Evolutionary conservation across 2,113 vertebrate species (phyloP), one percentile per base, ranked within the genome.

Genomic region (Terrapene triunguis): DNA sequence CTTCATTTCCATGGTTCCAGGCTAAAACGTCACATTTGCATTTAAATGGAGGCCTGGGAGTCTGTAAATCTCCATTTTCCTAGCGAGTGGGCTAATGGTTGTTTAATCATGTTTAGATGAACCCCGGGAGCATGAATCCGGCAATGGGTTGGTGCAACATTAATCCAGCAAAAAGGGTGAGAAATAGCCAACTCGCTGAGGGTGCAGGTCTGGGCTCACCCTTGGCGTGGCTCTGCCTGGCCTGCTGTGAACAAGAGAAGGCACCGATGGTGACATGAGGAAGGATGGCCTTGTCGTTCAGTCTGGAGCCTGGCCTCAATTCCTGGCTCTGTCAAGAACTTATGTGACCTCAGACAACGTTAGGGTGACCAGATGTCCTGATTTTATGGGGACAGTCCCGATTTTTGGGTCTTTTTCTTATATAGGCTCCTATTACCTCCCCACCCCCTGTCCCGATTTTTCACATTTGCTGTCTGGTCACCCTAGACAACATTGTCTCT

Each of bases 21-120:
- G 95, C 74, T 25, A 93, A 94, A 96, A 93, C 0, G 0, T 81
- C 84, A 2, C 93, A 98, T 98, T 98, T 98, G 98, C 98, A 98
- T 98, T 98, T 98, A 98, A 98, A 98, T 98, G 95, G 96, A 98
- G 97, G 81, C 96, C 96, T 94, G 95, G 95, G 97, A 92, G 59
- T 96, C 96, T 96, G 97, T 98, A 98, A 98, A 98, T 97, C 98
- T 98, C 95, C 89, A 80, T 97, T 98, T 98, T 96, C 86, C 59
- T 69, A 80, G 94, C 1, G 1, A 89, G 11, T 85, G 95, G 95
- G 90, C 85, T 96, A 96, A 97, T 92, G 97, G 98, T 88, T 96
- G 94, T 98, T 98, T 98, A 98, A 98, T 98, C 97, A 54, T 17
- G 19, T 97, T 91, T 93, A 95, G 97, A 98, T 91, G 97, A 97